A percentile compares a stretch with the other conserved stretches of the same genome.
These are phyloP conservation scores for Nasua narica DNA, from an alignment of 2,797 vertebrate species.

Conservation along the genomic window DNA sequence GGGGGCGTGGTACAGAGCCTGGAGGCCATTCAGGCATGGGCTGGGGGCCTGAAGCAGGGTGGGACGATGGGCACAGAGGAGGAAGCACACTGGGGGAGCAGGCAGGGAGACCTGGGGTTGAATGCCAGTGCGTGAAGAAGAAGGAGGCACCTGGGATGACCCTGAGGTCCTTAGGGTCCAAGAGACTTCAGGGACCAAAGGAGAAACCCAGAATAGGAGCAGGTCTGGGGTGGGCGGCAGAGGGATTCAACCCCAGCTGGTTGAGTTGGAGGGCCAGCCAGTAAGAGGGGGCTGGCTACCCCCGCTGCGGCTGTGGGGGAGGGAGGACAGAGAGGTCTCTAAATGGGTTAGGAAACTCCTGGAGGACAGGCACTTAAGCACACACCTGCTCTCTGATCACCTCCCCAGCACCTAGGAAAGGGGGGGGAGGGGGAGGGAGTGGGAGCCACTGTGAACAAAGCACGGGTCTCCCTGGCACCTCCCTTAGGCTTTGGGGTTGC, in stretches of 20 bases:
- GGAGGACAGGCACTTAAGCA: background rate
- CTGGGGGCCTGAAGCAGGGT: background rate
- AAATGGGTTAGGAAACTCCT: background rate
- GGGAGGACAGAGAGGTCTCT: background rate
- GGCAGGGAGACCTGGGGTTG: background rate
- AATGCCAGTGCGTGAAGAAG: background rate
- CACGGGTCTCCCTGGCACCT: background rate
- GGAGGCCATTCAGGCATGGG: background rate
- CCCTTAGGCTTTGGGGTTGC: background rate
- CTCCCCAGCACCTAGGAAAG: background rate
- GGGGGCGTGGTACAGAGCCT: no score
- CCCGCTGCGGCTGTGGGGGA: background rate
- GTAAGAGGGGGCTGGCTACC: background rate
- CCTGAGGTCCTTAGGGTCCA: background rate
- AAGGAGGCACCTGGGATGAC: background rate
- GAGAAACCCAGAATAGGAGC: background rate
- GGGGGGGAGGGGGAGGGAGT: fast-evolving
- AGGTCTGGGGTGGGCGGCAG: background rate
- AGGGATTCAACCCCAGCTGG: background rate
- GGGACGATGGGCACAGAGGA: background rate
- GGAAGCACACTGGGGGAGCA: no score
- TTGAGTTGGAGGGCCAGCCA: background rate
- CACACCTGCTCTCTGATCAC: background rate
- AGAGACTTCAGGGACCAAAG: background rate
- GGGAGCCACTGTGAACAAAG: background rate